These are phyloP conservation scores for Netelia virgata DNA, from an alignment of 2,888 invertebrate genomes.

Conservation along the genomic window DNA sequence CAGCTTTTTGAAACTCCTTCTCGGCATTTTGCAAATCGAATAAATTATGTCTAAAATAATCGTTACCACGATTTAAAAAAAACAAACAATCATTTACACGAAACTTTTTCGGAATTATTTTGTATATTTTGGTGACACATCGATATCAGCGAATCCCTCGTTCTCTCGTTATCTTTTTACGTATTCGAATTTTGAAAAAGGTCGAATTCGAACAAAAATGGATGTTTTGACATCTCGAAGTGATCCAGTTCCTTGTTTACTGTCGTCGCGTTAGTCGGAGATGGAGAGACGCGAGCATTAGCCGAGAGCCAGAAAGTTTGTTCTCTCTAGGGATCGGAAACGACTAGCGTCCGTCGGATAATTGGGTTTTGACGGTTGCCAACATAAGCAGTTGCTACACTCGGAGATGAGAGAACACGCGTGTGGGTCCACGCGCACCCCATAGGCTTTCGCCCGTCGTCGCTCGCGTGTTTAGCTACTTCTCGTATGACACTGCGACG, in stretches of 20 bases:
- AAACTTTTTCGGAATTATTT: neutral
- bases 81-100: neutral
- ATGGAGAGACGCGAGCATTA: slow-evolving; percentile 29
- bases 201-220: slow-evolving; percentile 48
- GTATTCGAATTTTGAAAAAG: too few relatives aligned
- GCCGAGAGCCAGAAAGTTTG: slow-evolving; percentile 48
- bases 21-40: too few relatives aligned
- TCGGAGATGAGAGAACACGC: slow-evolving; percentile 46
- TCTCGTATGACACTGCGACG: slow-evolving; percentile 63
- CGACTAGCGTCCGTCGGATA: slow-evolving; percentile 76
- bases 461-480: slow-evolving; percentile 62
- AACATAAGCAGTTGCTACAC: slow-evolving; percentile 48
- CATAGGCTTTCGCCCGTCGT: slow-evolving; percentile 52
- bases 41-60: neutral
- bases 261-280: slow-evolving; percentile 63
- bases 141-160: neutral
- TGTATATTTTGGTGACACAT: neutral
- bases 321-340: slow-evolving; percentile 71
- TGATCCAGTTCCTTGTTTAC: slow-evolving; percentile 59
- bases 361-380: slow-evolving; percentile 81
- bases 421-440: slow-evolving; percentile 61
- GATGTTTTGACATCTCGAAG: slow-evolving; percentile 59
- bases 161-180: too few relatives aligned
- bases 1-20: neutral
- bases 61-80: neutral